These are phyloP conservation scores for Aphidoletes aphidimyza DNA, from an alignment of 2,888 invertebrate species.

Conservation along the genomic window DNA sequence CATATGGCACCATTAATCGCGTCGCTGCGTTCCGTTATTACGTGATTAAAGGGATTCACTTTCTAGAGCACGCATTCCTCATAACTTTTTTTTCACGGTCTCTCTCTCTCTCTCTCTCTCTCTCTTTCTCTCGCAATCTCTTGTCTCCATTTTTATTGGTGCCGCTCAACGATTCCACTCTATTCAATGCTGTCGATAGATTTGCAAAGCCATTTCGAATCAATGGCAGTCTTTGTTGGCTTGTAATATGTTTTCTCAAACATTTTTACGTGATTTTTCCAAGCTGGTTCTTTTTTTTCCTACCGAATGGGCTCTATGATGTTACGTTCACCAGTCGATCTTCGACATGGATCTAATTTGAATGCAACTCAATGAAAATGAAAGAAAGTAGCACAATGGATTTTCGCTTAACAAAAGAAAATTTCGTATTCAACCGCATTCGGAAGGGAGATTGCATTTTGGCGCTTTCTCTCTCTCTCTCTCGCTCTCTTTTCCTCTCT, in stretches of 20 bases:
- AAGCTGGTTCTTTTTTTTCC: neutral
- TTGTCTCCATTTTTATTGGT: neutral
- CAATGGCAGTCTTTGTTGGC: neutral
- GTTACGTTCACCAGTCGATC: neutral
- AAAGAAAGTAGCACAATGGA: slow-evolving; percentile 49
- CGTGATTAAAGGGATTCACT: slow-evolving; percentile 46
- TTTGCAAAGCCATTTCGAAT: neutral
- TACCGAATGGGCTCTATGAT: neutral
- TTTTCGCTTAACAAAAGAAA: neutral
- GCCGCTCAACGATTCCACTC: neutral
- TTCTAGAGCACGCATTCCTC: neutral
- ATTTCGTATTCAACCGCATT: too few species aligned
- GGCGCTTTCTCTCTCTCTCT: too few species aligned
- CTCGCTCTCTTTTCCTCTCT: too few species aligned
- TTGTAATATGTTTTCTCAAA: too few species aligned
- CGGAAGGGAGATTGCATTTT: too few species aligned
- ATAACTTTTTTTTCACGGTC: neutral
- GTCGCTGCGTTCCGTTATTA: slow-evolving; percentile 44
- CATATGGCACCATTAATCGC: slow-evolving; percentile 53
- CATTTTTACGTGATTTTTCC: too few species aligned
- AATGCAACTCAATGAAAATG: slow-evolving; percentile 1
- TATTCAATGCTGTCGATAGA: neutral
- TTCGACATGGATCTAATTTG: slow-evolving; percentile 30
- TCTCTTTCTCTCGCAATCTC: neutral
- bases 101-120: too few species aligned